Evolutionary conservation across 2,888 invertebrate genomes (phyloP), one percentile per base, ranked within the genome.

Genomic region (Agrotis exclamationis): DNA sequence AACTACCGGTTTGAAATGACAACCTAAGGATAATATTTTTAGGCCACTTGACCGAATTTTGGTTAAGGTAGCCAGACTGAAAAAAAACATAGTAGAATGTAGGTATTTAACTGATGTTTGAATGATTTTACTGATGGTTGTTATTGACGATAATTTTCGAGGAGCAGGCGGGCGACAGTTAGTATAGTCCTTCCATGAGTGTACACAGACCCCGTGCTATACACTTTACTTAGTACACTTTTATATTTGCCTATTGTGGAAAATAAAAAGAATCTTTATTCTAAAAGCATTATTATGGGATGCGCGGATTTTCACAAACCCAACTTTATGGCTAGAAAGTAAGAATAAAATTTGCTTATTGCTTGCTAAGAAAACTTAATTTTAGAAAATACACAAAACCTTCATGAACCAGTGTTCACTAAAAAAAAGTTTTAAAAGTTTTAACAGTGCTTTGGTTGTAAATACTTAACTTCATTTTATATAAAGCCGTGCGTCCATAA

Each of bases 221-320:
- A n/a, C n/a, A n/a, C n/a, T n/a, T n/a, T n/a, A n/a, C n/a, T n/a
- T n/a, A n/a, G n/a, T n/a, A n/a, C n/a, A n/a, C n/a, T n/a, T n/a
- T n/a, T n/a, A n/a, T n/a, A n/a, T n/a, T n/a, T n/a, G n/a, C n/a
- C n/a, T n/a, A n/a, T n/a, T n/a, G n/a, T n/a, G n/a, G n/a, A n/a
- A n/a, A 24, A 47, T 18, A 39, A 47, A 56, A 1, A 39, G 16
- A 16, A 51, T 16, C 54, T 50, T 69, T 47, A 39, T 6, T 20
- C 24, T 74, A 47, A 74, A 60, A 76, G 56, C 74, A 47, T n/a
- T n/a, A n/a, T n/a, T 58, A 20, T 13, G 16, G 13, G 50, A 45
- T 50, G n/a, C 1, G 33, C 44, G 48, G 28, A 16, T 48, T 24
- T 45, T 2, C 20, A 45, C 48, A 54, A 74, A 33, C 0, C 33